phyloP scores from a whole-genome alignment of 64 coral and sea anemone genomes.

The Actinia equina region DNA sequence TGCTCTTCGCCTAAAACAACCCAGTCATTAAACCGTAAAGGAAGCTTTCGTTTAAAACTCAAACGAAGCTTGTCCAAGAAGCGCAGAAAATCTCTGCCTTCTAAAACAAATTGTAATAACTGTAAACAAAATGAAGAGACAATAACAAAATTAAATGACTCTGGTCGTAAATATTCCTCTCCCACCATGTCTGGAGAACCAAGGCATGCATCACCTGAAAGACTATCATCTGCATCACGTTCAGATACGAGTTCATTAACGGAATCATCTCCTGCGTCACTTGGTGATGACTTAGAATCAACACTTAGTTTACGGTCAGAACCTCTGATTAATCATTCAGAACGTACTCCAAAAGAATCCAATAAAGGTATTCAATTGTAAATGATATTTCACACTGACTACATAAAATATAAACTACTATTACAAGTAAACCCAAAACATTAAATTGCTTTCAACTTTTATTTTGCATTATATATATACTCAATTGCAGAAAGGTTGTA shows the following conservation, averaged over 20 bases:
- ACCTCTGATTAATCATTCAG: conserved; percentile 42
- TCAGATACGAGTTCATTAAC: conserved; percentile 85
- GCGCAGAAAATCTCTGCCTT: conserved; percentile 91
- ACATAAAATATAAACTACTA: neutral
- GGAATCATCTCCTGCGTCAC: conserved; percentile 77
- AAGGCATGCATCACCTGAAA: conserved; percentile 57
- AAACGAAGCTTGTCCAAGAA: conserved; percentile 92
- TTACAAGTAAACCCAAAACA: neutral
- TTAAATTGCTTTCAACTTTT: neutral
- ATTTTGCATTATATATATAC: neutral
- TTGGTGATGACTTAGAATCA: conserved; percentile 79
- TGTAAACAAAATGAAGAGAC: conserved; percentile 43
- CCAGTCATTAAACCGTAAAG: conserved; percentile 73
- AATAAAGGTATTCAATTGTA: neutral
- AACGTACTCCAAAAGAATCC: conserved; percentile 25
- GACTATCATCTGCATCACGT: conserved; percentile 51
- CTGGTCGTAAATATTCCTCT: conserved; percentile 59
- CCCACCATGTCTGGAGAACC: conserved; percentile 33
- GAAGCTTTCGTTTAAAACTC: conserved; percentile 83
- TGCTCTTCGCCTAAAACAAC: conserved; percentile 83
- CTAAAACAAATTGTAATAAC: conserved; percentile 53
- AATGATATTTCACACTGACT: neutral
- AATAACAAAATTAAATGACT: conserved; percentile 63
- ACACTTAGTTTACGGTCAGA: conserved; percentile 81
- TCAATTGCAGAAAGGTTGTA: neutral